phyloP scores from a whole-genome alignment of 2,797 vertebrate genomes.

The Melopsittacus undulatus region DNA sequence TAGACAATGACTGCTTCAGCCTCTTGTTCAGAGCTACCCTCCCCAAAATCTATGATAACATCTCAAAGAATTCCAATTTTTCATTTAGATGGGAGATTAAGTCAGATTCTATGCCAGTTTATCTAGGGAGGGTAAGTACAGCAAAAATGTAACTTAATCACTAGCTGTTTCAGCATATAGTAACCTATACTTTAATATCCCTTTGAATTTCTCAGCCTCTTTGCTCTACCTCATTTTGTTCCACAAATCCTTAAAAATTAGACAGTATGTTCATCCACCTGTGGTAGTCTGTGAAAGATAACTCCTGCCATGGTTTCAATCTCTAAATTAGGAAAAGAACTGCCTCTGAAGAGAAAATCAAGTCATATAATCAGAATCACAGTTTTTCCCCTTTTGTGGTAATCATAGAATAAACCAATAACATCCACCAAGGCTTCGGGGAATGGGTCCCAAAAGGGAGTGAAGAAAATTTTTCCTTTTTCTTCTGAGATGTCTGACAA shows the following conservation, averaged over 20 bases:
- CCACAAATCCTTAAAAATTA: not conserved
- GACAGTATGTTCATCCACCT: not conserved
- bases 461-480: not conserved
- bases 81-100: not conserved
- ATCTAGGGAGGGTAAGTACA: not conserved
- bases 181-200: not conserved
- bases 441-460: not conserved
- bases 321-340: not conserved
- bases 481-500: not conserved
- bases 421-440: not conserved
- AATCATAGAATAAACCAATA: not conserved
- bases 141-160: not conserved
- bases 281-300: not conserved
- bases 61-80: not conserved
- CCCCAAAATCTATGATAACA: not conserved
- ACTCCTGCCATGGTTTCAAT: not conserved
- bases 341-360: not conserved
- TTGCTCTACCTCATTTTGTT: not conserved
- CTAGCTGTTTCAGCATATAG: not conserved
- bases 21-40: not conserved
- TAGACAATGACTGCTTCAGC: not conserved
- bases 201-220: not conserved
- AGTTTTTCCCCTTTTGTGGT: not conserved
- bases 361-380: not conserved
- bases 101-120: not conserved